Conservation (phyloP, 2,888 invertebrate species). For the Epirrhoe tristata region DNA sequence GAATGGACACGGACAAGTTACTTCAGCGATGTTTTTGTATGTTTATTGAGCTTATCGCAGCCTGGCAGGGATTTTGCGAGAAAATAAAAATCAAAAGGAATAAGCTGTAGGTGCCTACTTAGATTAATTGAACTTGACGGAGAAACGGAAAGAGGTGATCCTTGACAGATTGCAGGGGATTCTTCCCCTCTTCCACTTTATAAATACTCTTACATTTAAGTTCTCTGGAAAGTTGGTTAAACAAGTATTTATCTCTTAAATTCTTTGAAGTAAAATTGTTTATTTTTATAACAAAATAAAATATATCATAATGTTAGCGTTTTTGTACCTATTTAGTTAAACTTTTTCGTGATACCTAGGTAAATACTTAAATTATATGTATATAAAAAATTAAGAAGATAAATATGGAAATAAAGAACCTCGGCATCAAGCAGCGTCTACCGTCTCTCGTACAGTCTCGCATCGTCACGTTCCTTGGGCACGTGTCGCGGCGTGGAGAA, state of each 20-base stretch:
- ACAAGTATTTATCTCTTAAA: slow-evolving; percentile 20
- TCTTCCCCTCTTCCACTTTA: slow-evolving; percentile 37
- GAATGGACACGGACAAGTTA: slow-evolving; percentile 37
- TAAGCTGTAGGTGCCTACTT: slow-evolving; percentile 37
- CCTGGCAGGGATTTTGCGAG: slow-evolving; percentile 17
- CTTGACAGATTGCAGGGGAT: slow-evolving; percentile 46
- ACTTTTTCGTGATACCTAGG: too few species aligned
- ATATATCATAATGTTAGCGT: too few species aligned
- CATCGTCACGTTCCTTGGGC: too few species aligned
- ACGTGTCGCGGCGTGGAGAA: too few species aligned
- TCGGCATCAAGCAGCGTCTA: too few species aligned
- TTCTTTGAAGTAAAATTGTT: background rate
- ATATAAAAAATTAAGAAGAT: too few species aligned
- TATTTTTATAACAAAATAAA: background rate
- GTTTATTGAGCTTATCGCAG: slow-evolving; percentile 40
- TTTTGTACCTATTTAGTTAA: too few species aligned
- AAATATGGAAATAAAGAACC: too few species aligned
- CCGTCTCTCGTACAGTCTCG: too few species aligned
- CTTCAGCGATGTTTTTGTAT: slow-evolving; percentile 37
- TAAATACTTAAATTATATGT: too few species aligned
- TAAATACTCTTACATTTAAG: slow-evolving; percentile 28
- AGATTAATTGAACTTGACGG: slow-evolving; percentile 46
- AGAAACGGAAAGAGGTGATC: slow-evolving; percentile 44
- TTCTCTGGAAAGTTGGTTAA: slow-evolving; percentile 14
- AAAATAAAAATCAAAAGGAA: slow-evolving; percentile 37